Base-by-base conservation (phyloP, 1,140 invertebrate species). In the Caerostris darwini region DNA sequence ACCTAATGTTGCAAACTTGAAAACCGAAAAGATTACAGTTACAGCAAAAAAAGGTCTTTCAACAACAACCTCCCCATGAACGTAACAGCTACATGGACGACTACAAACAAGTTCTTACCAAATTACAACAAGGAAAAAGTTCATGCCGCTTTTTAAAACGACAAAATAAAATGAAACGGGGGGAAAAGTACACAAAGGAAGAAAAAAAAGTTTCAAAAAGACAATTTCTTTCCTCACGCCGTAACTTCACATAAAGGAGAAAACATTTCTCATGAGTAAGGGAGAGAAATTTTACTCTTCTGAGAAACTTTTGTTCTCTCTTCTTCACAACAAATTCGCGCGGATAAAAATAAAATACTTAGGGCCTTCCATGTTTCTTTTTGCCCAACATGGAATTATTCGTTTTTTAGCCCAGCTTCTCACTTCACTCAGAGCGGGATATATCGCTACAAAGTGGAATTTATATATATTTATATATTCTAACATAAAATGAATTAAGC, bases 261-360 rank as follows among this genome's bases (percentile, higher is more conserved):
- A 58, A 56, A 83, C 56, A 83, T 83, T 58, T 83, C 82, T 83
- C 82, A 83, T 17, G 34, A n/a, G 71, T 54, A 8, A 83, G 12
- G 19, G 53, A 83, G 82, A 58, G 54, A 58, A 83, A 83, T 83
- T 83, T 83, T 83, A 56, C 57, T 50, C 53, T 34, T 14, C 34
- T 50, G 8, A 10, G 8, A 77, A 77, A 77, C 71, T 77, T 77
- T 77, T 77, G 71, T 77, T 77, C 71, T 50, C 7, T n/a, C 34
- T 34, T 77, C 34, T 7, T 77, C 34, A 50, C 71, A 77, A 77
- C 71, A 77, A 77, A 77, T 77, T 77, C 71, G 53, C 34, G 12
- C 8, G 71, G 71, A 77, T 77, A 77, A 77, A 77, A 77, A 77
- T 77, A 77, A 77, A 77, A 77, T 34, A 34, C 71, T 77, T 77